phyloP scores from a whole-genome alignment of 1,140 invertebrate genomes.

The Geopemphigus sp. region DNA sequence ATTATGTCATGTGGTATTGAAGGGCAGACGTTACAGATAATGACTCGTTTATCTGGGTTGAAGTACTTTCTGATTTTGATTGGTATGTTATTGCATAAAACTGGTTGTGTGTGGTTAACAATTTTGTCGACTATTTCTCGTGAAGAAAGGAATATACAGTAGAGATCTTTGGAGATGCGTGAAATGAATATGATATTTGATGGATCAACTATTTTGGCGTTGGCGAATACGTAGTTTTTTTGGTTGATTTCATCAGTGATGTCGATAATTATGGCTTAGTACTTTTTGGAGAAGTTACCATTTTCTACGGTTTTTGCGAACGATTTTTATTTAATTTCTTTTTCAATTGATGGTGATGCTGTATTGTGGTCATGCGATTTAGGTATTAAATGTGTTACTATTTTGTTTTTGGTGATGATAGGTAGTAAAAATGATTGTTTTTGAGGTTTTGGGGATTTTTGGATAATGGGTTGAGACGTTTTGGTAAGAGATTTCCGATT shows the following conservation, averaged over 20 bases:
- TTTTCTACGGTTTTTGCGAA: background rate
- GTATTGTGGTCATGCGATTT: background rate
- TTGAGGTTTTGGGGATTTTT: background rate
- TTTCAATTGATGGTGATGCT: background rate
- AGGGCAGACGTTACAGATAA: background rate
- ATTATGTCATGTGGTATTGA: conserved; percentile 7
- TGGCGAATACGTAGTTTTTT: background rate
- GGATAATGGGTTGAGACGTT: background rate
- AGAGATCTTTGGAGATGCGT: background rate
- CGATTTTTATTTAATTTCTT: background rate
- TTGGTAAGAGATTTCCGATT: background rate
- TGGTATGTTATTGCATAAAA: background rate
- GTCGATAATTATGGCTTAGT: background rate
- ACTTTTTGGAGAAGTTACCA: background rate
- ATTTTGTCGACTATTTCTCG: background rate
- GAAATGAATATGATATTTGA: conserved; percentile 2
- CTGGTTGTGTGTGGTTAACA: background rate
- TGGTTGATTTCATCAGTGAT: background rate
- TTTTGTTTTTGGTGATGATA: background rate
- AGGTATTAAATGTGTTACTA: background rate
- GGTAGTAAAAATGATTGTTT: background rate
- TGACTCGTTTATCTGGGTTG: conserved; percentile 1
- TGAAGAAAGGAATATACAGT: background rate
- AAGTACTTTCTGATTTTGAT: background rate
- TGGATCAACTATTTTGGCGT: background rate